Evolutionary conservation across 2,888 invertebrate genomes (phyloP), one percentile per base, ranked within the genome.

Genomic region (Agonopterix arenella): DNA sequence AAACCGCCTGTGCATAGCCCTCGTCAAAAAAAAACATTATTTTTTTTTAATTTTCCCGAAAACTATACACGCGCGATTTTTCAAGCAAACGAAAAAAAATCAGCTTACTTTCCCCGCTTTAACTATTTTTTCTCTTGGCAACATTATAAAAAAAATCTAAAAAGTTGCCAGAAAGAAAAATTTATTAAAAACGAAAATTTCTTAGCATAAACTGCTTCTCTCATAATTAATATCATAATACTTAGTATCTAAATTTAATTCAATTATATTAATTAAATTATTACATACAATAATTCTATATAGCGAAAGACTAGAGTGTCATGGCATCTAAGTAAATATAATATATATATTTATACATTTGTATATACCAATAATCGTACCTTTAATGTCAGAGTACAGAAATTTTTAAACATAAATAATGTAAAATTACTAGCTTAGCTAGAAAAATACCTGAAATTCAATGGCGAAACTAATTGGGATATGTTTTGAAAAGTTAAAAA

Each of bases 231-330:
- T 76, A 80, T 76, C 70, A 62, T 76, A 76, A 73, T 76, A 67
- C 75, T 80, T 81, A 80, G 76, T 57, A 68, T 73, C 73, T 70
- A 70, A 71, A 70, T 66, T 68, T 62, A 66, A 60, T 62, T 61
- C 61, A 60, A 11, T 11, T 11, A 43, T 43, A 43, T 43, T 70
- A 66, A 61, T 66, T 66, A 71, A 68, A 72, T 70, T 65, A 77
- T 79, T 80, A 80, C 73, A 75, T 79, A 80, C 72, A 74, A 64
- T 68, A 56, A 76, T 66, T 70, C 80, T 84, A 84, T 76, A 76
- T 77, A 76, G 83, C 78, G 57, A 74, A 64, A 70, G 86, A 85
- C 86, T 86, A 86, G 85, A 86, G 69, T 80, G 70, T 73, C 71
- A 84, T 83, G 84, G 84, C 84, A 73, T 75, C 83, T 82, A 59